Conservation (phyloP, 2,113 vertebrate species). For the Xyrauchen texanus region DNA sequence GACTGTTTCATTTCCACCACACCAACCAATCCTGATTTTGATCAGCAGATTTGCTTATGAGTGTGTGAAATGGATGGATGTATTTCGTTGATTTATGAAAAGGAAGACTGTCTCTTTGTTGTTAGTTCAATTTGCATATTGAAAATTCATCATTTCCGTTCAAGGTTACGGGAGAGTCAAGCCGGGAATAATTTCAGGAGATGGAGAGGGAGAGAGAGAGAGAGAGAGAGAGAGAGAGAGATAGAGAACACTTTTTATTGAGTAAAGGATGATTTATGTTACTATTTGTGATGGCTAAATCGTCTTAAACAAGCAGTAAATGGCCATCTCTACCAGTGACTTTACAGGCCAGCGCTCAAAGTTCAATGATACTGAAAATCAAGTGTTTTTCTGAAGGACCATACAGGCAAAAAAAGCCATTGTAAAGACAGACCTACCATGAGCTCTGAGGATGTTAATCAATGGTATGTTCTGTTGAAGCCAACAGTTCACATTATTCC, state of each 20-base stretch:
- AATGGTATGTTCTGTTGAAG: no score
- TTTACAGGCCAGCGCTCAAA: constrained; percentile 7
- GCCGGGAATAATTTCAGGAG: neutral
- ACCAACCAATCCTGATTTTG: constrained; percentile 6
- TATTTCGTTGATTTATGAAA: constrained; percentile 46
- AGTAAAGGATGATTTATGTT: constrained; percentile 8
- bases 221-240: neutral
- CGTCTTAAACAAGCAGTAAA: constrained; percentile 32
- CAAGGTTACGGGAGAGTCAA: constrained; percentile 22
- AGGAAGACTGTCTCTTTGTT: constrained; percentile 14
- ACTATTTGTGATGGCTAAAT: constrained; percentile 32
- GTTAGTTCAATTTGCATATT: constrained; percentile 30
- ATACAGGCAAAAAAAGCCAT: no score
- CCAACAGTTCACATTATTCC: no score
- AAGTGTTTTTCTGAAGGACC: no score
- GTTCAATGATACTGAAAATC: no score
- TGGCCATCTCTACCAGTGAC: neutral
- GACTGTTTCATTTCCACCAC: neutral
- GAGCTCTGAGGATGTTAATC: no score
- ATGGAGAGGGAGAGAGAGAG: neutral
- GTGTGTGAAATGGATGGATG: constrained; percentile 24
- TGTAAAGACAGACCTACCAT: no score
- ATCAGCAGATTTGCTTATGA: constrained; percentile 14
- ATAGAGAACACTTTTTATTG: neutral
- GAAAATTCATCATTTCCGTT: constrained; percentile 38